phyloP scores from a whole-genome alignment of 2,797 vertebrate species.

The Protosalanx chinensis region DNA sequence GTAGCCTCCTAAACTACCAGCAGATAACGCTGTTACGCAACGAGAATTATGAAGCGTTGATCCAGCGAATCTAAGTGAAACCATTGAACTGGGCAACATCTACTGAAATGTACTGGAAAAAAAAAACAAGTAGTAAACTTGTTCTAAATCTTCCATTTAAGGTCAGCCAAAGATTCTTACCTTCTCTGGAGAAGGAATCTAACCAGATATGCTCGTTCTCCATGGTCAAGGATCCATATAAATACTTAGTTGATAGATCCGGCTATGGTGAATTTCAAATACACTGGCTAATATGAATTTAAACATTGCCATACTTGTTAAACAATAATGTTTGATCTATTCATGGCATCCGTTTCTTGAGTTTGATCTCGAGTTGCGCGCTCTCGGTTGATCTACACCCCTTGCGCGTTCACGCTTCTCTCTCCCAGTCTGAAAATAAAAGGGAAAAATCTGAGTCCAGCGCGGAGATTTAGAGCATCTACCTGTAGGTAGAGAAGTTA shows the following conservation, averaged over 20 bases:
- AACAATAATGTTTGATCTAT: neutral
- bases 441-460: conserved; percentile 17
- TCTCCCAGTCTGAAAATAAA: conserved; percentile 13
- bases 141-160: too few species aligned
- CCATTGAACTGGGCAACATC: too few species aligned
- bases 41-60: neutral
- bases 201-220: too few species aligned
- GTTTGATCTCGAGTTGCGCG: conserved; percentile 13
- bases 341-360: neutral
- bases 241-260: too few species aligned
- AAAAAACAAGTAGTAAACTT: too few species aligned
- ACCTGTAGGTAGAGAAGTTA: conserved; percentile 13
- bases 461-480: conserved; percentile 17
- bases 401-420: conserved; percentile 28
- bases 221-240: too few species aligned
- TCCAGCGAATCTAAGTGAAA: neutral
- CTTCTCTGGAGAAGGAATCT: too few species aligned
- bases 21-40: conserved; percentile 13
- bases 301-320: neutral
- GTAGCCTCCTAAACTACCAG: neutral
- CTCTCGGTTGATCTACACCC: conserved; percentile 21
- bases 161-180: too few species aligned
- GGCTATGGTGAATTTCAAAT: too few species aligned
- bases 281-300: neutral
- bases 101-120: too few species aligned